These are phyloP conservation scores for Alectoris magna DNA, from an alignment of 2,797 vertebrate species.

Conservation along the genomic window DNA sequence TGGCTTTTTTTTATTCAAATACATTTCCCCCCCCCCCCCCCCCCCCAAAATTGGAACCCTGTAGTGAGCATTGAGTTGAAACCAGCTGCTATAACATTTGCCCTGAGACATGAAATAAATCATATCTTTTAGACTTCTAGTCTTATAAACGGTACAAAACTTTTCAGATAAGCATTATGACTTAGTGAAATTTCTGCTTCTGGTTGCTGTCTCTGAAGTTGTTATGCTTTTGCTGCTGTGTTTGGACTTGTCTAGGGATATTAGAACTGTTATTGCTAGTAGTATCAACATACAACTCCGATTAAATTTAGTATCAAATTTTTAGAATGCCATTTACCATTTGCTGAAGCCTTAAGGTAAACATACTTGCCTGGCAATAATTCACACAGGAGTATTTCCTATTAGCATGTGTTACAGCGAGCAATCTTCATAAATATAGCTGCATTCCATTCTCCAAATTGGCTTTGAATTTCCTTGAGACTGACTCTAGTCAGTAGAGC, in stretches of 20 bases:
- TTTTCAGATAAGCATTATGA: not conserved
- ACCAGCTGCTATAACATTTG: not conserved
- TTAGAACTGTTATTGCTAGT: constrained; percentile 13
- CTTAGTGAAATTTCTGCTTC: not conserved
- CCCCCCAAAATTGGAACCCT: not conserved
- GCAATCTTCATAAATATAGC: constrained; percentile 49
- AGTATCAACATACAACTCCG: constrained; percentile 3
- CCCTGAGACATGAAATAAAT: not conserved
- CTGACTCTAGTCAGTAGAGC: constrained; percentile 61
- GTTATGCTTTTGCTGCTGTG: not conserved
- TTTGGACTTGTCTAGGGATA: not conserved
- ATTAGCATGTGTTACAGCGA: constrained; percentile 48
- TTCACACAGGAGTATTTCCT: constrained; percentile 50
- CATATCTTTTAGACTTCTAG: not conserved
- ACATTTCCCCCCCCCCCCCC: not conserved
- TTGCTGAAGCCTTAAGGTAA: constrained; percentile 66
- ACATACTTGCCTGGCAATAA: constrained; percentile 31
- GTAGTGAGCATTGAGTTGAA: not conserved
- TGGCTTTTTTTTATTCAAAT: not conserved
- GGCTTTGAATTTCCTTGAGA: constrained; percentile 70
- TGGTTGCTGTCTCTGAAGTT: not conserved
- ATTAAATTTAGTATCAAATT: constrained; percentile 50
- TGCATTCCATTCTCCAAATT: constrained; percentile 69
- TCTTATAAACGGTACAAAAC: not conserved
- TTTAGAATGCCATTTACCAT: constrained; percentile 50